Conservation (phyloP, 2,113 vertebrate genomes). For the Hirundichthys speculiger region DNA sequence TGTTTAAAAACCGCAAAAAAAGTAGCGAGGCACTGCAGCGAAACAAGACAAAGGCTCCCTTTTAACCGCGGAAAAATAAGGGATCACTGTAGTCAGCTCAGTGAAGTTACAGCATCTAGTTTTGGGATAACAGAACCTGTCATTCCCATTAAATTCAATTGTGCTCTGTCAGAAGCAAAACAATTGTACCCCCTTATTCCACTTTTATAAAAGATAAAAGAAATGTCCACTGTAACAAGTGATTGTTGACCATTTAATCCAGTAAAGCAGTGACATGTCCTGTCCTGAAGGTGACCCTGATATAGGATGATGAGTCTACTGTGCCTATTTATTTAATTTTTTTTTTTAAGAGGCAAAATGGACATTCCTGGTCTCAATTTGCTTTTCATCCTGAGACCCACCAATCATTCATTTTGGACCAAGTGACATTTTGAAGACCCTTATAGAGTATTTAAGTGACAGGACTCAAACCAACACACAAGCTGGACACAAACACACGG, state of each 20-base stretch:
- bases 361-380: conserved; percentile 27
- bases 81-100: too few species aligned
- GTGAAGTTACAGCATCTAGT: too few species aligned
- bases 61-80: too few species aligned
- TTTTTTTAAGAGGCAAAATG: conserved; percentile 32
- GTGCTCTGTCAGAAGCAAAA: background rate
- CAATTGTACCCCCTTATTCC: too few species aligned
- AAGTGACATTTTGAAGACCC: conserved; percentile 36
- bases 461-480: conserved; percentile 23
- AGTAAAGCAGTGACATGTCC: conserved; percentile 19
- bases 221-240: background rate
- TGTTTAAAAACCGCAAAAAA: too few species aligned
- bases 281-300: conserved; percentile 25
- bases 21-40: too few species aligned
- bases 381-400: conserved; percentile 27
- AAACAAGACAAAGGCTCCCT: too few species aligned
- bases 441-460: conserved; percentile 40
- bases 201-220: too few species aligned
- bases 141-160: conserved; percentile 1
- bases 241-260: conserved; percentile 13
- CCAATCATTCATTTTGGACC: conserved; percentile 47
- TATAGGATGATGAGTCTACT: background rate
- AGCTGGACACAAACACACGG: background rate
- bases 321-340: background rate
- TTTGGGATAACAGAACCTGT: background rate